Evolutionary conservation across 2,888 invertebrate genomes (phyloP), one percentile per base, ranked within the genome.

Genomic region (Mylabris sibirica): DNA sequence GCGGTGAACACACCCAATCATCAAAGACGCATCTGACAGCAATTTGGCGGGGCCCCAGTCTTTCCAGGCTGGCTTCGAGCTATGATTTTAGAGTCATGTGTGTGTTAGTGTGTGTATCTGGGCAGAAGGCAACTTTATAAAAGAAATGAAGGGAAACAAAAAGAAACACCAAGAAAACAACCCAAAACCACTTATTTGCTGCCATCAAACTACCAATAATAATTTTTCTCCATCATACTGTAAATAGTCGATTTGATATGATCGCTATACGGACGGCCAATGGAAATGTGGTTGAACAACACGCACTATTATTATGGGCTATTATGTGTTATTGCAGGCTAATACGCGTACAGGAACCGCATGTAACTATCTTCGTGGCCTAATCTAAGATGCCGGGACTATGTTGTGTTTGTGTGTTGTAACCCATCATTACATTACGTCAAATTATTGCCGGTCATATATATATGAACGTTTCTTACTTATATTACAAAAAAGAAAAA

Each of bases 271-370:
- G 17, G 68, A 66, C 77, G 79, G 76, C 84, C 84, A 84, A 84
- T 84, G 81, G 81, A 79, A 80, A 81, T 77, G 74, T 77, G 75
- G 57, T 75, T 72, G 78, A 74, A 71, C 74, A 76, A 75, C 85
- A 84, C 84, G 84, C 83, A 84, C 84, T 84, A 77, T 85, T 84
- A 85, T 85, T 85, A 85, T 75, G 84, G 83, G 81, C 84, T 84
- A 85, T 85, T 85, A 85, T 82, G 82, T 84, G 79, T 84, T 84
- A 85, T 85, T 84, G 84, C 82, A 82, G 30, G 84, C 81, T 84
- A 84, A 84, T 84, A 84, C 82, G 81, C 82, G 81, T 82, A 80
- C 79, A 80, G 79, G 79, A 79, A 77, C 77, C 79, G 76, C 80
- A 80, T 79, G 79, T 77, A 81, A 80, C 82, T 82, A 82, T 83